Conservation (phyloP, 2,888 invertebrate species). For the Mongoloraphidia duomilia region DNA sequence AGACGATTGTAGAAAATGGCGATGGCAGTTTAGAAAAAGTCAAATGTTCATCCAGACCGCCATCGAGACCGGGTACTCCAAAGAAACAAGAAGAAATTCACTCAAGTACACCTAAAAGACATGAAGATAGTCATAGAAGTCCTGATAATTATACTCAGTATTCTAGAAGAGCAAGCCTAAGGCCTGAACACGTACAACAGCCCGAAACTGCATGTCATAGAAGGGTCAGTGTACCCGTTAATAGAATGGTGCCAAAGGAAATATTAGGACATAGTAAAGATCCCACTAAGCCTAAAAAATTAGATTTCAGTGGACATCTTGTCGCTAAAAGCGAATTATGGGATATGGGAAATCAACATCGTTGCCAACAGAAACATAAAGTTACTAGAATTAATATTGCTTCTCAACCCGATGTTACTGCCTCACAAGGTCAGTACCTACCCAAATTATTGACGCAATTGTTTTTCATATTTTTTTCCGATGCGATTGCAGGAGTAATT, state of each 20-base stretch:
- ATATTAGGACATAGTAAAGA: conserved; percentile 25
- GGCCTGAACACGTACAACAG: no score
- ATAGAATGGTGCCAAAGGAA: conserved; percentile 20
- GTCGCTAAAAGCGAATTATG: conserved; percentile 32
- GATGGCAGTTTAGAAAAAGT: background rate
- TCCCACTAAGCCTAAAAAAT: conserved; percentile 3
- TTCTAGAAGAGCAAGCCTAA: no score
- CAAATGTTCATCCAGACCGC: background rate
- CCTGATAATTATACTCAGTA: no score
- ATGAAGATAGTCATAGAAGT: no score
- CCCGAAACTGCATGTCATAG: conserved; percentile 17
- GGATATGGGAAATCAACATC: conserved; percentile 29
- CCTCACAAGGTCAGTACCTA: background rate
- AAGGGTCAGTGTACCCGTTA: conserved; percentile 23
- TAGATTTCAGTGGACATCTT: conserved; percentile 27
- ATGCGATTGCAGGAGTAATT: no score
- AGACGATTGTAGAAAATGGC: background rate
- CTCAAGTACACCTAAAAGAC: background rate
- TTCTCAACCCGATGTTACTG: conserved; percentile 3
- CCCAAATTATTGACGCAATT: background rate
- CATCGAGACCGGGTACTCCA: conserved; percentile 9
- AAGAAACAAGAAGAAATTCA: conserved; percentile 4
- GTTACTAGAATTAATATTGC: background rate
- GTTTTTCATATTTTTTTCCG: no score
- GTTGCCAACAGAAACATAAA: conserved; percentile 18